Evolutionary conservation across 2,888 invertebrate genomes (phyloP).

Genomic region (Halictus ligatus): DNA sequence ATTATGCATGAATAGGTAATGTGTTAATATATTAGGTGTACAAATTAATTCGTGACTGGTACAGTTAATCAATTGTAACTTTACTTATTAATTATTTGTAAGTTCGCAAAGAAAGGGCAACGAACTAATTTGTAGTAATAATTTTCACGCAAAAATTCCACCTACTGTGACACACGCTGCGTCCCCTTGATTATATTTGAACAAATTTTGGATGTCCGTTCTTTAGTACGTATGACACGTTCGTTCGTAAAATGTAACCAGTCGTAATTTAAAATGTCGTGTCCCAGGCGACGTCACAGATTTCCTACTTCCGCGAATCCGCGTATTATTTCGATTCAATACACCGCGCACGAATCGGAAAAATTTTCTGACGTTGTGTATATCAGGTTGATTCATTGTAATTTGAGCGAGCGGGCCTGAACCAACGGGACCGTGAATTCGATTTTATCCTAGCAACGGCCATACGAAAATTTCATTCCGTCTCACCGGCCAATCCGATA

Average conservation of each 20-base stretch:
- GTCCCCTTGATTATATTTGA: neutral
- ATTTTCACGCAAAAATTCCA: neutral
- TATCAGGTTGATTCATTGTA: conserved; percentile 52
- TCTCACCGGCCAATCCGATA: conserved; percentile 57
- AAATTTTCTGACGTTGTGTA: conserved; percentile 41
- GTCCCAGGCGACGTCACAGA: neutral
- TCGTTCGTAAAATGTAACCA: neutral
- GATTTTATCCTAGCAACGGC: conserved; percentile 52
- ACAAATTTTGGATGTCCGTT: neutral
- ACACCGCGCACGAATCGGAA: conserved; percentile 11
- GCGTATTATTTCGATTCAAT: conserved; percentile 37
- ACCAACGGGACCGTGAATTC: conserved; percentile 51
- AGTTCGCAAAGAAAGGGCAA: no score
- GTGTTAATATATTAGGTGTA: no score
- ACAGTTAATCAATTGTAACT: no score
- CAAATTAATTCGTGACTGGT: no score
- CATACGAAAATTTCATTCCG: conserved; percentile 66
- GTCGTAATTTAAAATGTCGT: conserved; percentile 23
- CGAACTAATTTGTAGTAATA: no score
- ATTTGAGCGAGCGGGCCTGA: conserved; percentile 38
- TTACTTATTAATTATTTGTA: no score
- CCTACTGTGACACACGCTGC: neutral
- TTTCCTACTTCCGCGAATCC: conserved; percentile 18
- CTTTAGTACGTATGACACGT: neutral
- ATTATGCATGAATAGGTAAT: no score